phyloP scores from a whole-genome alignment of 2,797 vertebrate species.

The Siniperca obscura region DNA sequence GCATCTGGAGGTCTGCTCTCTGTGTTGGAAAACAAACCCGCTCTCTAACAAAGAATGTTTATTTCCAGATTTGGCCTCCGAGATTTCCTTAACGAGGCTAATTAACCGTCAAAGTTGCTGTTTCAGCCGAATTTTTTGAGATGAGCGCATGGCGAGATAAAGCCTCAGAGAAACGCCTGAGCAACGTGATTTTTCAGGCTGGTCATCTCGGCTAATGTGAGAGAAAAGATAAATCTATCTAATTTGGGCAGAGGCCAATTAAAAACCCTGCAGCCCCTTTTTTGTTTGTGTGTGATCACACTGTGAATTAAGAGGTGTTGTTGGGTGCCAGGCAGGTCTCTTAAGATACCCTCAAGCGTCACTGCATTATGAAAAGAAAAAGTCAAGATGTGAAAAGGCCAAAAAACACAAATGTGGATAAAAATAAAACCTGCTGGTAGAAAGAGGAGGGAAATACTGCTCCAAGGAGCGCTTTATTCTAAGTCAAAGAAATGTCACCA shows the following conservation, averaged over 20 bases:
- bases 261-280: constrained; percentile 59
- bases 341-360: constrained; percentile 50
- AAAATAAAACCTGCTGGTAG: constrained; percentile 44
- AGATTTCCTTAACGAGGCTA: constrained; percentile 73
- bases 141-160: constrained; percentile 36
- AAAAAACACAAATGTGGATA: constrained; percentile 26
- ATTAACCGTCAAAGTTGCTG: constrained; percentile 75
- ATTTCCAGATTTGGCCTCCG: constrained; percentile 70
- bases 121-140: constrained; percentile 60
- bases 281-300: constrained; percentile 33
- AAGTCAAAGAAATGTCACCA: constrained; percentile 19
- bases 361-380: constrained; percentile 51
- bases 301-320: constrained; percentile 68
- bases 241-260: constrained; percentile 71
- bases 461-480: constrained; percentile 14
- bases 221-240: constrained; percentile 59
- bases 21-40: constrained; percentile 38
- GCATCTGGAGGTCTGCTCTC: constrained; percentile 14
- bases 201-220: constrained; percentile 69
- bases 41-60: constrained; percentile 66
- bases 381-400: constrained; percentile 33
- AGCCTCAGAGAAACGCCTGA: constrained; percentile 69
- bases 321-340: constrained; percentile 54
- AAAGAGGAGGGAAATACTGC: not conserved
- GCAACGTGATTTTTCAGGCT: constrained; percentile 52